Conservation (phyloP, 1,140 invertebrate genomes). For the Chymomyza costata region DNA sequence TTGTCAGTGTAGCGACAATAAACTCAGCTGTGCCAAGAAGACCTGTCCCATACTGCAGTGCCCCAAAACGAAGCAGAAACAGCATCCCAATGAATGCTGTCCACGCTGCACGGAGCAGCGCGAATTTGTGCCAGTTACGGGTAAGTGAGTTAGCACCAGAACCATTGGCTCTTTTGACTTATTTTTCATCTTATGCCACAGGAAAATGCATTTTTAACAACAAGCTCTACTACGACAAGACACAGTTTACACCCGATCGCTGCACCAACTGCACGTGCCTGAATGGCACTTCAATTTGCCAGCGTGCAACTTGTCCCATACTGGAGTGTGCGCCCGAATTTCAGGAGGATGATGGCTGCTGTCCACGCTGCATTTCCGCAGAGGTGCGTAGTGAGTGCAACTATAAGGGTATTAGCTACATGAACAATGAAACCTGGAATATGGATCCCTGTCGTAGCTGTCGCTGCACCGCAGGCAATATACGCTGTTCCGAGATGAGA, state of each 20-base stretch:
- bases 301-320: conserved; percentile 86
- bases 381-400: conserved; percentile 81
- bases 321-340: conserved; percentile 85
- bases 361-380: conserved; percentile 83
- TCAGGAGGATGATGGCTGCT: conserved; percentile 85
- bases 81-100: conserved; percentile 87
- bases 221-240: conserved; percentile 75
- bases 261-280: conserved; percentile 89
- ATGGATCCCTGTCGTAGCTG: conserved; percentile 91
- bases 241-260: conserved; percentile 79
- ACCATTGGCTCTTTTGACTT: background rate
- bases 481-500: conserved; percentile 86
- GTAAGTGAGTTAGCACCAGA: conserved; percentile 61
- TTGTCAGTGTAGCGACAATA: conserved; percentile 86
- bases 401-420: conserved; percentile 77
- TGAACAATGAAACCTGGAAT: conserved; percentile 91
- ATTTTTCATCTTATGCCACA: conserved; percentile 46
- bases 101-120: conserved; percentile 84
- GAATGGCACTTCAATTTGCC: conserved; percentile 86
- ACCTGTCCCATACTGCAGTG: conserved; percentile 91
- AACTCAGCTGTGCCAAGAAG: conserved; percentile 86
- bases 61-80: conserved; percentile 80
- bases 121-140: conserved; percentile 76
- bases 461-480: conserved; percentile 85
- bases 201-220: conserved; percentile 83